Conservation (phyloP, 1,140 invertebrate species). For the honey bee (Apis mellifera) region DNA sequence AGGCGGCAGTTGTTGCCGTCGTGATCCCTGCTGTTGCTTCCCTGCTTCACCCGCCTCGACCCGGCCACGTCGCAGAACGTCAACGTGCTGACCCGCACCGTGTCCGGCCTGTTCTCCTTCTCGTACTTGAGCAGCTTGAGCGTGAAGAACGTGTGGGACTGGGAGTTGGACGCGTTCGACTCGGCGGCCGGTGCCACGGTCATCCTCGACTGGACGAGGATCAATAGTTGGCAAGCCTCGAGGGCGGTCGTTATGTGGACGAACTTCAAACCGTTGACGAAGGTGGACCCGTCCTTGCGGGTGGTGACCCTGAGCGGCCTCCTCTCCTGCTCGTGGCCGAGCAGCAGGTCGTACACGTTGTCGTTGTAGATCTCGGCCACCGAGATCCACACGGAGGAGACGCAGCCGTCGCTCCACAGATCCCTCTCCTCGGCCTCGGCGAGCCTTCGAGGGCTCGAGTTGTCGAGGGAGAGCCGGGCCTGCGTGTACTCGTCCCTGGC, state of each 20-base stretch:
- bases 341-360: slow-evolving; percentile 91
- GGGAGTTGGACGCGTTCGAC: slow-evolving; percentile 89
- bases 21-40: too few relatives aligned
- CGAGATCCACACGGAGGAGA: slow-evolving; percentile 88
- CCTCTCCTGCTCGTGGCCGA: slow-evolving; percentile 63
- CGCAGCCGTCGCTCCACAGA: slow-evolving; percentile 42
- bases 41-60: slow-evolving; percentile 88
- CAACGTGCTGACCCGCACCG: slow-evolving; percentile 76
- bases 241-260: slow-evolving; percentile 87
- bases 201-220: slow-evolving; percentile 88
- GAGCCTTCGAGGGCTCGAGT: slow-evolving; percentile 51
- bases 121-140: slow-evolving; percentile 85
- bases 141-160: slow-evolving; percentile 93
- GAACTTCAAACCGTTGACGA: slow-evolving; percentile 88
- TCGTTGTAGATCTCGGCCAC: slow-evolving; percentile 97
- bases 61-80: slow-evolving; percentile 95
- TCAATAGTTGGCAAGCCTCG: slow-evolving; percentile 89
- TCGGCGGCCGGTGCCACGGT: slow-evolving; percentile 87
- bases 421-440: slow-evolving; percentile 47
- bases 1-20: slow-evolving; percentile 84
- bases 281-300: slow-evolving; percentile 85
- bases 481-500: slow-evolving; percentile 4
- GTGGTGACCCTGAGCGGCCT: slow-evolving; percentile 82
- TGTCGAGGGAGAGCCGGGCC: slow-evolving; percentile 25
- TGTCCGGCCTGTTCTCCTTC: slow-evolving; percentile 52